Evolutionary conservation across 2,888 invertebrate genomes (phyloP).

Genomic region (Protula sp.): DNA sequence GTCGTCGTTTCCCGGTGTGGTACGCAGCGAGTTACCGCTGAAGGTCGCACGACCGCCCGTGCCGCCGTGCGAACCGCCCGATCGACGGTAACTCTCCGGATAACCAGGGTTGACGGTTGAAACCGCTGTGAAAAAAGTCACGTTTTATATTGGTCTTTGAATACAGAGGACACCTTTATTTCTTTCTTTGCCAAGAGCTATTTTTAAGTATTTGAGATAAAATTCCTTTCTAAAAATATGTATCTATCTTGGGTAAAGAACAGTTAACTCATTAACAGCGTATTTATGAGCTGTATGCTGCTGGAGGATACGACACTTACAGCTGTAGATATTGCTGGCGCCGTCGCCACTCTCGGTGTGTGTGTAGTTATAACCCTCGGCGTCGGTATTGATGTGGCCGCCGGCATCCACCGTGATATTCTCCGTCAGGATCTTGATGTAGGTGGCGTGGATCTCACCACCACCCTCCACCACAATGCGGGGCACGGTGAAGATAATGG

Average conservation of each 20-base stretch:
- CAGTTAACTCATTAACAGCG: no score
- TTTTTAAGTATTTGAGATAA: no score
- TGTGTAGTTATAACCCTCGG: constrained; percentile 28
- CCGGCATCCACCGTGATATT: constrained; percentile 38
- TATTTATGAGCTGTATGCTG: no score
- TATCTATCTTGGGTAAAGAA: no score
- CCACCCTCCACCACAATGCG: constrained; percentile 31
- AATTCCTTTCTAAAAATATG: no score
- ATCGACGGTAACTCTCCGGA: constrained; percentile 9
- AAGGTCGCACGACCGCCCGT: constrained; percentile 28
- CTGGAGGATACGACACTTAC: no score
- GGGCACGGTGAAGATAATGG: constrained; percentile 28
- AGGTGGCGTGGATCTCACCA: constrained; percentile 31
- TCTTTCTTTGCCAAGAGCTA: no score
- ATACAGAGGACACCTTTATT: no score
- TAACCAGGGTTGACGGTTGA: not conserved
- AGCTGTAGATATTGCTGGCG: not conserved
- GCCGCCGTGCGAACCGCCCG: constrained; percentile 34
- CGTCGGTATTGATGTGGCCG: constrained; percentile 30
- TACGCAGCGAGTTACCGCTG: constrained; percentile 4
- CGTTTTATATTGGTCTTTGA: no score
- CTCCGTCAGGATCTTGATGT: constrained; percentile 26
- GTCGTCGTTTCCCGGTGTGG: constrained; percentile 34
- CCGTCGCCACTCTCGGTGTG: constrained; percentile 15
- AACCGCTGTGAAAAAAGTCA: no score